These are phyloP conservation scores for Australoheros facetus DNA, from an alignment of 2,797 vertebrate species.

Conservation along the genomic window DNA sequence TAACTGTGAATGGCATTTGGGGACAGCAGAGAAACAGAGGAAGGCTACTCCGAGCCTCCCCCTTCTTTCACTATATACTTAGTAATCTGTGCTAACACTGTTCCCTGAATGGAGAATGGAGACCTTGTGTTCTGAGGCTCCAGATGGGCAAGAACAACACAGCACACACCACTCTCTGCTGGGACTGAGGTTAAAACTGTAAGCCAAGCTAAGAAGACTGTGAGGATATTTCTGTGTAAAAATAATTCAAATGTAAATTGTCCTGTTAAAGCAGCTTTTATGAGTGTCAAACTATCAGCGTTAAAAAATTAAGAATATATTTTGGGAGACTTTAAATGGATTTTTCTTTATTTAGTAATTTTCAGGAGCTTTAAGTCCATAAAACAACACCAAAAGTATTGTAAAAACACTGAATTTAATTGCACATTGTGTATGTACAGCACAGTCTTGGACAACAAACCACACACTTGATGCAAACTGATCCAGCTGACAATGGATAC, in stretches of 20 bases:
- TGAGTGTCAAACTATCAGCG: not conserved
- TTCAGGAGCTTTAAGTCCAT: conserved; percentile 24
- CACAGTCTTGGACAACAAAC: conserved; percentile 72
- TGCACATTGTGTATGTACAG: conserved; percentile 77
- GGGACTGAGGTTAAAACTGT: conserved; percentile 23
- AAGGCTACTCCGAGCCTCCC: conserved; percentile 55
- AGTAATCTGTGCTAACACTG: conserved; percentile 73
- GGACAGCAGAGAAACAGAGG: conserved; percentile 61
- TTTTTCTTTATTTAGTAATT: not conserved
- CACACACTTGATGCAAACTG: conserved; percentile 75
- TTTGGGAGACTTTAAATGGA: not conserved
- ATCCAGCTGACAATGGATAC: conserved; percentile 61
- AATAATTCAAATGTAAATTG: conserved; percentile 5
- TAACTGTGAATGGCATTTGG: conserved; percentile 76
- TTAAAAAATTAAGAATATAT: not conserved
- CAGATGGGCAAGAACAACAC: conserved; percentile 76
- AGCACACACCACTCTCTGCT: conserved; percentile 52
- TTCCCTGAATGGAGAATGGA: conserved; percentile 72
- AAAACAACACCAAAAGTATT: conserved; percentile 55
- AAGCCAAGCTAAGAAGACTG: not conserved
- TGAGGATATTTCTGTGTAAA: conserved; percentile 5
- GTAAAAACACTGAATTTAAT: conserved; percentile 77
- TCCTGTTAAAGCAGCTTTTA: not conserved
- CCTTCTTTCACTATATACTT: conserved; percentile 66
- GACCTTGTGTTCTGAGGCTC: conserved; percentile 75